Evolutionary conservation across 1,140 invertebrate species (phyloP).

Genomic region (Trichoplusia ni): DNA sequence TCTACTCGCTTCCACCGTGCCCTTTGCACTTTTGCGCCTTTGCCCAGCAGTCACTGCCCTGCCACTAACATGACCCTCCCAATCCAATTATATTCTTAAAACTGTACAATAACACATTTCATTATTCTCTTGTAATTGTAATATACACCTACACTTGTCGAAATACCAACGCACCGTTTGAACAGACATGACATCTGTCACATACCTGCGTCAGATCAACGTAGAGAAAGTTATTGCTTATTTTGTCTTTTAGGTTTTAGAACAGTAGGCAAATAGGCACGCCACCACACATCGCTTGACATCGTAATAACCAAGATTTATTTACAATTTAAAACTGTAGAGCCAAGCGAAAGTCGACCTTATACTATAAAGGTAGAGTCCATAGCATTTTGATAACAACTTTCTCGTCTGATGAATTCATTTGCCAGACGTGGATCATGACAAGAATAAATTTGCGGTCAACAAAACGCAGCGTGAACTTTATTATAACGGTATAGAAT

Average conservation of each 20-base stretch:
- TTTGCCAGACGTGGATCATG: not conserved
- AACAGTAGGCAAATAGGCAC: not conserved
- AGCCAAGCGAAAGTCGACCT: not conserved
- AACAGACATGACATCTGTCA: conserved; percentile 8
- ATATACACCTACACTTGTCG: too few relatives aligned
- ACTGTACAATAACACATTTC: too few relatives aligned
- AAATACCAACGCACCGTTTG: not conserved
- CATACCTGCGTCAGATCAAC: not conserved
- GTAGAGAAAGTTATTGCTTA: not conserved
- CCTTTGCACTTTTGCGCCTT: too few relatives aligned
- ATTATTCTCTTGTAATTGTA: too few relatives aligned
- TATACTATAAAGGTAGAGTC: not conserved
- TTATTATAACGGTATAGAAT: not conserved
- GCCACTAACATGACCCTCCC: too few relatives aligned
- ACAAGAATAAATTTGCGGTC: not conserved
- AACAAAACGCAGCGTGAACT: not conserved
- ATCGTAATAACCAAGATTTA: not conserved
- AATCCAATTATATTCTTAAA: too few relatives aligned
- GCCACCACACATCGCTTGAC: not conserved
- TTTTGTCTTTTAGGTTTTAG: conserved; percentile 10
- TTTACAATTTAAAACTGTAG: not conserved
- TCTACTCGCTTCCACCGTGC: too few relatives aligned
- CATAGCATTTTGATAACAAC: not conserved
- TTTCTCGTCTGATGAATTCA: not conserved
- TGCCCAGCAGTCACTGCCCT: too few relatives aligned